Conservation (phyloP, 2,113 vertebrate species). For the Pelobates fuscus region DNA sequence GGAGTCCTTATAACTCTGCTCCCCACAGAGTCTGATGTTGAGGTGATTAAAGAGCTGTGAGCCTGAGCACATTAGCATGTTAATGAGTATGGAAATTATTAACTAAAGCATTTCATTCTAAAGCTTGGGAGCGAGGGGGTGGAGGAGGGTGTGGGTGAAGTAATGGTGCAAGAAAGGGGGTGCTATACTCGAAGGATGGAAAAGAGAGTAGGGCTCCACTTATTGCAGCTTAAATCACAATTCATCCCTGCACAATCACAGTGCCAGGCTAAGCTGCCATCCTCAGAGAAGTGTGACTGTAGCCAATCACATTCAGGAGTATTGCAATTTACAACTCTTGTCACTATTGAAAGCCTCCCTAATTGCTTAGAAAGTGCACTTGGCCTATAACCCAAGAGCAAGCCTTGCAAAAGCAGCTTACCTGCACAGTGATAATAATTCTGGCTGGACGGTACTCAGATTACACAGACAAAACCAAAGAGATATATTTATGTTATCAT, state of each 20-base stretch:
- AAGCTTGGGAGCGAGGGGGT: slow-evolving; percentile 26
- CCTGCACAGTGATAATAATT: slow-evolving; percentile 22
- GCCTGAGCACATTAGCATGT: slow-evolving; percentile 18
- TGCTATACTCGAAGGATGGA: slow-evolving; percentile 16
- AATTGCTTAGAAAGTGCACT: slow-evolving; percentile 32
- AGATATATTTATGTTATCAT: no score
- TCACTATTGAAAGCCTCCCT: slow-evolving; percentile 34
- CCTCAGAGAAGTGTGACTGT: background rate
- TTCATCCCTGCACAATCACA: background rate
- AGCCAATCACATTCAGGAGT: slow-evolving; percentile 18
- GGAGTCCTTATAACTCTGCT: slow-evolving; percentile 50
- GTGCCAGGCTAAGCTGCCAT: background rate
- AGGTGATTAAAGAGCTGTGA: slow-evolving; percentile 34
- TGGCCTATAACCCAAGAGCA: slow-evolving; percentile 32
- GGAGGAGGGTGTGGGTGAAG: slow-evolving; percentile 26
- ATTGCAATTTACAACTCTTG: slow-evolving; percentile 2
- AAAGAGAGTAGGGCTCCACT: background rate
- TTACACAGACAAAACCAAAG: no score
- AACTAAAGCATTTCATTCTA: slow-evolving; percentile 35
- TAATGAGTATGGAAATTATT: slow-evolving; percentile 33
- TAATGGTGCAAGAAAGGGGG: slow-evolving; percentile 30
- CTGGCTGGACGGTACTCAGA: no score
- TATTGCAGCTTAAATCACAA: background rate
- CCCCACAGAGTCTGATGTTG: slow-evolving; percentile 39
- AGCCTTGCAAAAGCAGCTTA: slow-evolving; percentile 27